A percentile compares a stretch with the other conserved stretches of the same genome.
Evolutionary conservation across 2,113 vertebrate genomes (phyloP).

Genomic region (Laterallus jamaicensis): DNA sequence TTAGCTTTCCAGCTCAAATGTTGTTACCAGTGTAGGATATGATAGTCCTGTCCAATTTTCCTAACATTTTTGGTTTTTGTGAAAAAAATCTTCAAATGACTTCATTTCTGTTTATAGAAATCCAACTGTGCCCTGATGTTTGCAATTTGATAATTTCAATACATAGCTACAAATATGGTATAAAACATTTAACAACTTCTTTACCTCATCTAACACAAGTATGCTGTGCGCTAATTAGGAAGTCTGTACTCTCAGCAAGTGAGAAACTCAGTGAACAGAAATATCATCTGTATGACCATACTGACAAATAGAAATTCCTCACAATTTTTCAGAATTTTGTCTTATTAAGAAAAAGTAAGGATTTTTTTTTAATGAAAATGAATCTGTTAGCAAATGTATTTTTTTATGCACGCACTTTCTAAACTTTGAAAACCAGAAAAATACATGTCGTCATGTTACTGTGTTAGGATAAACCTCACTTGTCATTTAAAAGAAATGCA

Average conservation of each 20-base stretch:
- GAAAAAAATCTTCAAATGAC: neutral
- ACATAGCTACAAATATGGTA: neutral
- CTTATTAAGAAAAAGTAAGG: neutral
- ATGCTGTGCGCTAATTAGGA: neutral
- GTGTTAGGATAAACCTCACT: neutral
- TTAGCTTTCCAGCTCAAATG: neutral
- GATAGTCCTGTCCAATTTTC: constrained; percentile 11
- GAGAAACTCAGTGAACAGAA: neutral
- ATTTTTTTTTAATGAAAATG: neutral
- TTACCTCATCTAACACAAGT: neutral
- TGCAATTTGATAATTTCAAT: constrained; percentile 29
- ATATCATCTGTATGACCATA: neutral
- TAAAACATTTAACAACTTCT: neutral
- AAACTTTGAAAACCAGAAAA: neutral
- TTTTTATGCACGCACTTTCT: neutral
- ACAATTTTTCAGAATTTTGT: neutral
- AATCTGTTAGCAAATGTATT: neutral
- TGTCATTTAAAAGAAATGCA: neutral
- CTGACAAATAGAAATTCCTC: neutral
- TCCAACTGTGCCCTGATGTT: neutral
- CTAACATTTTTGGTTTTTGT: neutral
- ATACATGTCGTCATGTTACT: neutral
- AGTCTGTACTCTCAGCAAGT: neutral
- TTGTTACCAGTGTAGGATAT: neutral
- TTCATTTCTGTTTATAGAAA: constrained; percentile 39